phyloP scores from a whole-genome alignment of 2,888 invertebrate genomes.

The Trichopoda pennipes region DNA sequence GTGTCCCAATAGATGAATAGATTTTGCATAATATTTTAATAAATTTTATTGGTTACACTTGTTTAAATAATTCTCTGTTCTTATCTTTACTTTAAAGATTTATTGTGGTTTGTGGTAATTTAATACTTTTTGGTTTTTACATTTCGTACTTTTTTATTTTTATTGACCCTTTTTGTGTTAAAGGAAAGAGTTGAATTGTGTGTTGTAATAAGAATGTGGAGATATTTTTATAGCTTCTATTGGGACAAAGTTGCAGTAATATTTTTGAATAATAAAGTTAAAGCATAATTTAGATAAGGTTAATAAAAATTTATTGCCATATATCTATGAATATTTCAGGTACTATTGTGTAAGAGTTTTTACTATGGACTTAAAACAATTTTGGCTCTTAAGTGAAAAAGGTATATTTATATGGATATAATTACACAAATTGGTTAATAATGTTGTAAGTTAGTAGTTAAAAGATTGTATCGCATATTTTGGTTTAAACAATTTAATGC shows the following conservation, averaged over 20 bases:
- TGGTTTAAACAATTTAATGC: not conserved
- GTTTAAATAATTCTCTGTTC: constrained; percentile 28
- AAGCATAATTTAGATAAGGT: constrained; percentile 62
- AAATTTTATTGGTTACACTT: constrained; percentile 54
- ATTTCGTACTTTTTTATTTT: constrained; percentile 31
- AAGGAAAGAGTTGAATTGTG: constrained; percentile 31
- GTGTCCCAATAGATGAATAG: constrained; percentile 34
- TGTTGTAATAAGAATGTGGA: constrained; percentile 13
- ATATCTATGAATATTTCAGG: constrained; percentile 58
- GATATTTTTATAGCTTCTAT: constrained; percentile 58
- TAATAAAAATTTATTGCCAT: constrained; percentile 61
- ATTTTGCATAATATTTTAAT: constrained; percentile 52
- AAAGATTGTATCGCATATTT: not conserved
- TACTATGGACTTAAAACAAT: not conserved
- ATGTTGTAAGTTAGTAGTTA: constrained; percentile 4
- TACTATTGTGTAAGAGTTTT: constrained; percentile 8
- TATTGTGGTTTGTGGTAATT: constrained; percentile 64
- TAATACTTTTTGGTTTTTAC: constrained; percentile 53
- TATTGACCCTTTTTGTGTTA: constrained; percentile 57
- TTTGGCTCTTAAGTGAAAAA: constrained; percentile 14
- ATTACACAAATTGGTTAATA: constrained; percentile 24
- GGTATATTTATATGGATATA: constrained; percentile 5
- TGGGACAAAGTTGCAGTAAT: constrained; percentile 61
- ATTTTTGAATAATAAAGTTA: constrained; percentile 66
- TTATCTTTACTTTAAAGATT: constrained; percentile 59